phyloP scores from a whole-genome alignment of 2,113 vertebrate species.

The Ibidorhyncha struthersii region DNA sequence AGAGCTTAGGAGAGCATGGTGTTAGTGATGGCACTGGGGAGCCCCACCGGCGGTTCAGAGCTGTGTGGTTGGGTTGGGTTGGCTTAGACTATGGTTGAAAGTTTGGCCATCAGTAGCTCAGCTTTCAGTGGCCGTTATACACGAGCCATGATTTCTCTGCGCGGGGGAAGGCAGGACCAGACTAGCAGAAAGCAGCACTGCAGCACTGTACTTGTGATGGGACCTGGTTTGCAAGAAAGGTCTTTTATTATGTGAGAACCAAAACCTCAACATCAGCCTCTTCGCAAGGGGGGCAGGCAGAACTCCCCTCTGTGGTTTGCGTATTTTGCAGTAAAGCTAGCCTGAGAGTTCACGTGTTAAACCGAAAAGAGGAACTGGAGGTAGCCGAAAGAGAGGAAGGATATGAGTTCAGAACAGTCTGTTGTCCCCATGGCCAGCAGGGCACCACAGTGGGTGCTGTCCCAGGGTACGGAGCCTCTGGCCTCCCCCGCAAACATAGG shows the following conservation, averaged over 20 bases:
- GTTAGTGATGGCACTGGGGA: background rate
- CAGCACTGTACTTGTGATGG: background rate
- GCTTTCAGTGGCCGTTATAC: background rate
- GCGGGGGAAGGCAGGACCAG: background rate
- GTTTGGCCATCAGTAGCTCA: background rate
- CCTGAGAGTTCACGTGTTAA: background rate
- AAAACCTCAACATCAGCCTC: background rate
- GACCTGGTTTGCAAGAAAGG: background rate
- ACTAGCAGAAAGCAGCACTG: background rate
- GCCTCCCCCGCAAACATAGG: background rate
- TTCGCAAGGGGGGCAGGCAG: background rate
- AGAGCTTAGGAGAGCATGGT: background rate
- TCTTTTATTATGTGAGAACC: background rate
- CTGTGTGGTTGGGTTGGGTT: fast-evolving
- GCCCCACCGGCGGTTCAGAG: fast-evolving
- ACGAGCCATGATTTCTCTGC: background rate
- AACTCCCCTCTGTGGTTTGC: background rate
- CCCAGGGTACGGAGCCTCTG: background rate
- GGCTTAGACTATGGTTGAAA: background rate
- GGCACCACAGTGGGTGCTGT: background rate
- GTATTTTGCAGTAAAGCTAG: background rate
- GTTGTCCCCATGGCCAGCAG: background rate
- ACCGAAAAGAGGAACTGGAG: constrained; percentile 44
- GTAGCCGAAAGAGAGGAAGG: constrained; percentile 28
- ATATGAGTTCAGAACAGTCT: constrained; percentile 10